Base-by-base conservation (phyloP, 2,797 vertebrate species). In the Peromyscus attwateri region DNA sequence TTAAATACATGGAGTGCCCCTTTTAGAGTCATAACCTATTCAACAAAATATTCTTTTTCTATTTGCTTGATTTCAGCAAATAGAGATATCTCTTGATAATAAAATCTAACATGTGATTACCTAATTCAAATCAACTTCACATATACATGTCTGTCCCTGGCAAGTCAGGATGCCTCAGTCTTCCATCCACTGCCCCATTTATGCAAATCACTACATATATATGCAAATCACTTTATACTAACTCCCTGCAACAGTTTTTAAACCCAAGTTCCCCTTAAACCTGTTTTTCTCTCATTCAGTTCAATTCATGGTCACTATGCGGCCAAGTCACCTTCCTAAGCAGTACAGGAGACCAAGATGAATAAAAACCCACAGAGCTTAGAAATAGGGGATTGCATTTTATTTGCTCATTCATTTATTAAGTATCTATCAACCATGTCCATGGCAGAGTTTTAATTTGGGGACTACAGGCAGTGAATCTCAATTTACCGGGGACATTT, bases 21-120 rank as follows among this genome's bases (percentile, higher is more conserved):
- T 95, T 95, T 91, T 76, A 84, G 75, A 88, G 2, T 83, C 49
- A 94, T 71, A 90, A 92, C 60, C 29, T 37, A 96, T 85, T 46
- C 70, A 75, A 29, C 16, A 83, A 95, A 95, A 62, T 27, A 70
- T 9, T 76, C 34, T 68, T 80, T 89, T 81, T 43, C 57, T 93
- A 55, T 83, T 57, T 87, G 64, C 34, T 83, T 84, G 71, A 71
- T 95, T 76, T 95, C 7, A 93, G 84, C 27, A 89, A 81, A 83
- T 81, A 34, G 37, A 89, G 66, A 4, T 17, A 89, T 77, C 93
- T 92, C 79, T 89, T 89, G 40, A 89, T 87, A 76, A 94, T 16
- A 89, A 91, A 91, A 62, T 96, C 31, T 16, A 80, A 68, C 31
- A 43, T 62, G 23, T 46, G 29, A 97, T 60, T 71, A 34, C 34